These are phyloP conservation scores for Lasioglossum lativentre DNA, from an alignment of 2,888 invertebrate species.

Conservation along the genomic window DNA sequence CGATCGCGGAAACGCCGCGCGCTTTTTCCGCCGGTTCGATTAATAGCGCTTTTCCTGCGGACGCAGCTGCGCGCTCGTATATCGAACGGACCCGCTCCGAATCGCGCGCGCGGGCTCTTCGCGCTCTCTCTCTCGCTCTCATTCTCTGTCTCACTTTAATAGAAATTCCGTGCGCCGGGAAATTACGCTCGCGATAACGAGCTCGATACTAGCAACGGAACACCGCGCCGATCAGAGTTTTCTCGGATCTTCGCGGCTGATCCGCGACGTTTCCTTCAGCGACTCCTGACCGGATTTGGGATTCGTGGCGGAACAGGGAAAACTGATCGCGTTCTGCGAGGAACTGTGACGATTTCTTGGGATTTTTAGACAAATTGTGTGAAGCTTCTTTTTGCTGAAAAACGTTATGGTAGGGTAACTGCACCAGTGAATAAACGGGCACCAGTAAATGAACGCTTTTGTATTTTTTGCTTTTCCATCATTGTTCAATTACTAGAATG, in stretches of 20 bases:
- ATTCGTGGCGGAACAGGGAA: background rate
- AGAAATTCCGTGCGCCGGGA: slow-evolving; percentile 12
- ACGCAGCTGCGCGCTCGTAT: slow-evolving; percentile 10
- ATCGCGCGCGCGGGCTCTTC: background rate
- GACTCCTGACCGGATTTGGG: background rate
- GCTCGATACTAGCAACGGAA: slow-evolving; percentile 9
- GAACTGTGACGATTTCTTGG: background rate
- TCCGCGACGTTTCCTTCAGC: background rate
- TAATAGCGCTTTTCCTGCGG: slow-evolving; percentile 50
- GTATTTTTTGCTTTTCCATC: too few species aligned
- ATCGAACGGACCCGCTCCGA: slow-evolving; percentile 14
- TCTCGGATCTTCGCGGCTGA: background rate
- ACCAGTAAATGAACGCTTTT: too few species aligned
- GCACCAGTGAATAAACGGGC: too few species aligned
- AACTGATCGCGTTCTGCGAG: too few species aligned
- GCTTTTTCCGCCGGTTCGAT: slow-evolving; percentile 17
- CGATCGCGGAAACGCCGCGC: slow-evolving; percentile 25
- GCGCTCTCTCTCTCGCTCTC: background rate
- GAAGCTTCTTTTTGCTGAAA: too few species aligned
- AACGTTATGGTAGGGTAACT: too few species aligned
- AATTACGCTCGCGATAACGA: slow-evolving; percentile 9
- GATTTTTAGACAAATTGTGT: background rate
- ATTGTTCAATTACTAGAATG: too few species aligned
- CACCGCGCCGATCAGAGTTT: background rate
- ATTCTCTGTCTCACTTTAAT: slow-evolving; percentile 1